phyloP scores from a whole-genome alignment of 2,888 invertebrate genomes.

The Drosophila aldrichi region DNA sequence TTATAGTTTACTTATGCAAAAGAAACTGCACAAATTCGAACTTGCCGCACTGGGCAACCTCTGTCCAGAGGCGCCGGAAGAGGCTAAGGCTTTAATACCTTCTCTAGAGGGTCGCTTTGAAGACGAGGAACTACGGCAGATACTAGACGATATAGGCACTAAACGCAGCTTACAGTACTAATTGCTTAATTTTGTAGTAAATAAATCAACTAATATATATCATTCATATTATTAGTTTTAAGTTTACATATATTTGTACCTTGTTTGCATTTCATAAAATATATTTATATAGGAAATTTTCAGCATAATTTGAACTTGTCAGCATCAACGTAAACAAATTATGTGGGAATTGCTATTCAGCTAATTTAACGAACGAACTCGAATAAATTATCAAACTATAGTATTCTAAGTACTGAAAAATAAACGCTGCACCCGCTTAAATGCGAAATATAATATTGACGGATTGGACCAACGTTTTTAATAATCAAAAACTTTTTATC shows the following conservation, averaged over 20 bases:
- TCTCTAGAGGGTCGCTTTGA: constrained; percentile 98
- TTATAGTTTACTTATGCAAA: constrained; percentile 93
- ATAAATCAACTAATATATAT: constrained; percentile 3
- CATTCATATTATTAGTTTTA: constrained; percentile 9
- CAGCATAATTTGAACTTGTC: too few species aligned
- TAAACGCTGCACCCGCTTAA: too few species aligned
- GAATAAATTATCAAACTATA: too few species aligned
- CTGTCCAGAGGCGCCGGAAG: constrained; percentile 99
- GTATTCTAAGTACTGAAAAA: too few species aligned
- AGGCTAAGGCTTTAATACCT: constrained; percentile 98
- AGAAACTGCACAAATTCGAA: constrained; percentile 99
- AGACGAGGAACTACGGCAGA: constrained; percentile 98
- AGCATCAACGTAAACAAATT: neutral
- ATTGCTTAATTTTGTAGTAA: constrained; percentile 21
- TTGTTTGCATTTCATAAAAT: neutral
- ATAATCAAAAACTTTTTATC: too few species aligned
- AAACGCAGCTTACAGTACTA: constrained; percentile 99
- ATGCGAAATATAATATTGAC: too few species aligned
- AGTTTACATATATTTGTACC: neutral
- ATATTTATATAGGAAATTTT: neutral
- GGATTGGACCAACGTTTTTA: too few species aligned
- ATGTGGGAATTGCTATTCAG: neutral
- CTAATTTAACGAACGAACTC: neutral
- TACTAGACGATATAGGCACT: constrained; percentile 98
- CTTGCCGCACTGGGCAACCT: constrained; percentile 98